Conservation (phyloP, 2,888 invertebrate genomes). For the Ryuthela nishihirai region DNA sequence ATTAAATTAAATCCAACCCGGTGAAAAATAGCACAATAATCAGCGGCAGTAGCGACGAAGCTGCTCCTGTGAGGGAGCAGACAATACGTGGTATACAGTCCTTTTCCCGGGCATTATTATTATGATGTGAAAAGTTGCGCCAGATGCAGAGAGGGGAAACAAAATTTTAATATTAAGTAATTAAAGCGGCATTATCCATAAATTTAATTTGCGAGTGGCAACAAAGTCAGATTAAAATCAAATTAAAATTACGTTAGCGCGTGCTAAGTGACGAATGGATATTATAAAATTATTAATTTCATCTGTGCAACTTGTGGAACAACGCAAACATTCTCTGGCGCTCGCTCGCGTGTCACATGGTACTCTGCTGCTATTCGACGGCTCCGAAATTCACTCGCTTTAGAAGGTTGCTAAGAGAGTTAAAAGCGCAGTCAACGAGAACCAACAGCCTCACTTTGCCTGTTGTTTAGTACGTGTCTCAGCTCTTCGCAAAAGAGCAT, state of each 20-base stretch:
- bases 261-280: conserved; percentile 38
- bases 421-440: no score
- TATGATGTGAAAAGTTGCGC: conserved; percentile 36
- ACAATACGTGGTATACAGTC: not conserved
- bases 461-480: no score
- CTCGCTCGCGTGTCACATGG: no score
- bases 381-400: no score
- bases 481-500: no score
- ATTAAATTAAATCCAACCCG: conserved; percentile 38
- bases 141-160: conserved; percentile 32
- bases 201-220: conserved; percentile 39
- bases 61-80: conserved; percentile 1
- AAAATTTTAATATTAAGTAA: conserved; percentile 40
- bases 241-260: conserved; percentile 38
- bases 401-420: no score
- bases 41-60: conserved; percentile 14
- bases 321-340: no score
- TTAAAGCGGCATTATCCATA: conserved; percentile 40
- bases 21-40: conserved; percentile 40
- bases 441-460: no score
- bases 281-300: conserved; percentile 40
- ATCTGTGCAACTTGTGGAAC: conserved; percentile 25
- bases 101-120: conserved; percentile 38
- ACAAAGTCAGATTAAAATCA: conserved; percentile 40
- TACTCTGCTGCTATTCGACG: no score